Percentiles rank a stretch among this genome's conserved stretches.
Evolutionary conservation across 2,888 invertebrate genomes (phyloP).

Genomic region (Sinopyrophorus schimmeli): DNA sequence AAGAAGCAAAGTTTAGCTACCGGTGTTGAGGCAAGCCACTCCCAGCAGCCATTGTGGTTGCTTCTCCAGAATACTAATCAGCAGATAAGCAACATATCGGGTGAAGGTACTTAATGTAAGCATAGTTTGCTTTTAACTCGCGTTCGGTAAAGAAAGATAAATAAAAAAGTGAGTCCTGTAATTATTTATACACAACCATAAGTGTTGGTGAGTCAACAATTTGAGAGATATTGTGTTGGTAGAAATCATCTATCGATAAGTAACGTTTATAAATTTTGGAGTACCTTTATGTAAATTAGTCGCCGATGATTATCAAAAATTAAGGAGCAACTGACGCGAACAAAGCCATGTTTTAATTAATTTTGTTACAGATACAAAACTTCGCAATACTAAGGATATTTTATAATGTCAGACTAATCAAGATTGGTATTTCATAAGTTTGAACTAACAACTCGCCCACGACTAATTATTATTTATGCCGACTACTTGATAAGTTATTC

Average conservation of each 20-base stretch:
- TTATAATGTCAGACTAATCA: slow-evolving; percentile 30
- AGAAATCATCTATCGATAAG: too few relatives aligned
- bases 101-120: slow-evolving; percentile 17
- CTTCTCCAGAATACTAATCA: slow-evolving; percentile 32
- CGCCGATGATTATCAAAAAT: too few relatives aligned
- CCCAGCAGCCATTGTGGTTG: slow-evolving; percentile 33
- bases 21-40: slow-evolving; percentile 32
- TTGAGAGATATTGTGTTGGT: too few relatives aligned
- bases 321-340: too few relatives aligned
- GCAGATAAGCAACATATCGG: slow-evolving; percentile 25
- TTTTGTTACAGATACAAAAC: too few relatives aligned
- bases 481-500: slow-evolving; percentile 25
- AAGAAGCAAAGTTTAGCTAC: slow-evolving; percentile 28
- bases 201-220: too few relatives aligned
- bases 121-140: slow-evolving; percentile 10
- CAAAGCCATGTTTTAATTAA: too few relatives aligned
- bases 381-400: slow-evolving; percentile 6
- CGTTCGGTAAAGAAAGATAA: too few relatives aligned
- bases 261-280: too few relatives aligned
- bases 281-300: too few relatives aligned
- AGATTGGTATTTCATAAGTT: slow-evolving; percentile 33
- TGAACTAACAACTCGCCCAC: slow-evolving; percentile 33
- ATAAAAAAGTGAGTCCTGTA: too few relatives aligned
- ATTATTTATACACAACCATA: too few relatives aligned
- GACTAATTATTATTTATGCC: slow-evolving; percentile 35